Evolutionary conservation across 2,797 vertebrate genomes (phyloP).

Genomic region (Sarcophilus harrisii): DNA sequence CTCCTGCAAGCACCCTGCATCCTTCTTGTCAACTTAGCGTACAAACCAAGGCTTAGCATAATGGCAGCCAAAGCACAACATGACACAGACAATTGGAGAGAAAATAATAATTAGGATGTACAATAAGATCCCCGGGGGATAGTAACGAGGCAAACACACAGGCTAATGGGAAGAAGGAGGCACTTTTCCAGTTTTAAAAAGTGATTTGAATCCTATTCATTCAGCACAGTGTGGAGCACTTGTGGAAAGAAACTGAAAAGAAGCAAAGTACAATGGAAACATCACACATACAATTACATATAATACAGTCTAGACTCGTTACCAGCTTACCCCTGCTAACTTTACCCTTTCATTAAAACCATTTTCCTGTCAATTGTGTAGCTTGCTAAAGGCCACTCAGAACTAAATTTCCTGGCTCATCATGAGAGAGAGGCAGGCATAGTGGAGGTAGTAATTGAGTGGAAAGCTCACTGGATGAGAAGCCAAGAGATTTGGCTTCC

Average conservation of each 20-base stretch:
- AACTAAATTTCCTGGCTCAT: neutral
- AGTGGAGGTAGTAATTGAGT: neutral
- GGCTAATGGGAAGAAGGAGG: neutral
- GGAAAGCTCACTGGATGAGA: neutral
- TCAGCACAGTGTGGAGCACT: conserved; percentile 3
- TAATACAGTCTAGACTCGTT: conserved; percentile 8
- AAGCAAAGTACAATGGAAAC: conserved; percentile 2
- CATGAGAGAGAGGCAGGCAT: neutral
- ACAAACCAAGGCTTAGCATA: neutral
- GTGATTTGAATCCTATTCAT: conserved; percentile 3
- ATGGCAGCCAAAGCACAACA: conserved; percentile 10
- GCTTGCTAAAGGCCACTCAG: neutral
- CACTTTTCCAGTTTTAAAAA: neutral
- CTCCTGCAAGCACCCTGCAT: neutral
- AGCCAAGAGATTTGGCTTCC: neutral
- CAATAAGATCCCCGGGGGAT: neutral
- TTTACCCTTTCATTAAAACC: conserved; percentile 2
- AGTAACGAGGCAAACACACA: neutral
- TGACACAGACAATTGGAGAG: conserved; percentile 2
- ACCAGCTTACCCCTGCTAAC: neutral
- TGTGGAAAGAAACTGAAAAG: neutral
- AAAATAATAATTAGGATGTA: conserved; percentile 2
- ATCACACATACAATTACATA: neutral
- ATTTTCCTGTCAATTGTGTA: neutral
- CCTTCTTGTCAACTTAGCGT: neutral